Evolutionary conservation across 2,888 invertebrate species (phyloP), one percentile per base, ranked within the genome.

Genomic region (Empis stercorea): DNA sequence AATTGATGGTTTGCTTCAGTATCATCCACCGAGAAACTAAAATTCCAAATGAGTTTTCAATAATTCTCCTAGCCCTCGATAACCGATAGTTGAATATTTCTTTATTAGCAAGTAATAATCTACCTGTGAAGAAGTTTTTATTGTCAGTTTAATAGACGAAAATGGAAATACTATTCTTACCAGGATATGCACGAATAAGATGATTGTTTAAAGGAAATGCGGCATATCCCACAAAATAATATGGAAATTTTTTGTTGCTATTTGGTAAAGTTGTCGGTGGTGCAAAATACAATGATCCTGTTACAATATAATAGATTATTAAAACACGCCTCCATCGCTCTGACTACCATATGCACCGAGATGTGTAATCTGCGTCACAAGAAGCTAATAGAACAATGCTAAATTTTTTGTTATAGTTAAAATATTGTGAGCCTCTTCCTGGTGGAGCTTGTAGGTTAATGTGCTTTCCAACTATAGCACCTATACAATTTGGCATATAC

Each of bases 281-380:
- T n/a, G 44, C 30, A 23, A 41, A 7, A 38, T 45, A 38, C 20
- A 48, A 16, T 38, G 14, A 4, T 6, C 36, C 9, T 10, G 10
- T 30, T 27, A 7, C 38, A 34, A 40, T 40, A 13, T 23, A 10
- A 15, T 15, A n/a, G n/a, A 38, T 14, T 17, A 23, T 4, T 3
- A 50, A 47, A 56, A 55, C 2, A 56, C 53, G 36, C 52, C 54
- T 15, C 47, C 51, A 34, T 52, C 58, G 44, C 54, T 55, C 13
- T 58, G 56, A 48, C 56, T 54, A n/a, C 61, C 59, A 52, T 58
- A 59, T 45, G 52, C 47, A n/a, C 59, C 62, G 34, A 62, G 64
- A 63, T 36, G 48, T 48, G 52, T 60, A 61, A 23, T 57, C 51
- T 9, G 52, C 54, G 49, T 59, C 57, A 48, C 59, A 59, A 43